Evolutionary conservation across 2,113 vertebrate species (phyloP).

Genomic region (Callithrix jacchus): DNA sequence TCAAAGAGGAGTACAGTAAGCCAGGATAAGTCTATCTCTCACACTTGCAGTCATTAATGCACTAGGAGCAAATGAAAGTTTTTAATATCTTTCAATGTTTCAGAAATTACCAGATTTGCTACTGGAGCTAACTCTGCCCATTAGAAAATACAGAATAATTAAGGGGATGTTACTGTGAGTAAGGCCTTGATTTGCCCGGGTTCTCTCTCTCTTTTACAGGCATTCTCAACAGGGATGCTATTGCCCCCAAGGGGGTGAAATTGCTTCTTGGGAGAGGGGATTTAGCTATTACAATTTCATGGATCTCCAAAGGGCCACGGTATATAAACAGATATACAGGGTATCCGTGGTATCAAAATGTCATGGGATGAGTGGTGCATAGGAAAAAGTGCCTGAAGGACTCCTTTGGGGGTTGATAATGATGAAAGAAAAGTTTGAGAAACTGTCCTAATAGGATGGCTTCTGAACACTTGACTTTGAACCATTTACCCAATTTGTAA

Average conservation of each 20-base stretch:
- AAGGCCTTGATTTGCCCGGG: not conserved
- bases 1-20: slow-evolving; percentile 54
- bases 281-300: not conserved
- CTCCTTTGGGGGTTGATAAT: not conserved
- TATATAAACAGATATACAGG: not conserved
- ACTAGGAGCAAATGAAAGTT: slow-evolving; percentile 55
- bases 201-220: no score
- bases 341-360: not conserved
- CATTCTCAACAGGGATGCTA: not conserved
- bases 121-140: not conserved
- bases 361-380: not conserved
- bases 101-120: slow-evolving; percentile 4
- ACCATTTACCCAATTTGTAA: not conserved
- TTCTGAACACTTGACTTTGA: not conserved
- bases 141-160: not conserved
- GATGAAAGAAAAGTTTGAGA: not conserved
- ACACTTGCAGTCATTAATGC: not conserved
- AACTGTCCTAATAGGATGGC: not conserved
- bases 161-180: not conserved
- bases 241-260: not conserved
- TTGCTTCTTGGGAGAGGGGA: not conserved
- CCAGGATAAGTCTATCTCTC: slow-evolving; percentile 33
- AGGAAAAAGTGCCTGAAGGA: not conserved
- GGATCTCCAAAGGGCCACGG: not conserved
- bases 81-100: slow-evolving; percentile 51